Conservation (phyloP, 2,113 vertebrate species). For the Gallinago jamesoni region DNA sequence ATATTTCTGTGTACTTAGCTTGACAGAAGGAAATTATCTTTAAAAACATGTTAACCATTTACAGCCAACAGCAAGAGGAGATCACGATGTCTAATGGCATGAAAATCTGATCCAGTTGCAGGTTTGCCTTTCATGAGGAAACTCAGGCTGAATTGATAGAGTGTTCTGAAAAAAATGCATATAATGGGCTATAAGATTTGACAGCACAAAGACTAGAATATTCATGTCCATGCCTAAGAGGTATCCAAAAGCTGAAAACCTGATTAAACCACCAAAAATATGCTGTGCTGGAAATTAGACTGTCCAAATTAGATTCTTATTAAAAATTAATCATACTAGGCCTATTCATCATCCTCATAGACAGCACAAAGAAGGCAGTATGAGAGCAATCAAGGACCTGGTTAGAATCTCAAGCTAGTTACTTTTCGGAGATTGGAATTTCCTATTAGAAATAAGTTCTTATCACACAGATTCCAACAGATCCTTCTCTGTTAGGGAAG, state of each 20-base stretch:
- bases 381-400: neutral
- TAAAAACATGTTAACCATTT: neutral
- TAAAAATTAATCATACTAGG: constrained; percentile 46
- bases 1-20: neutral
- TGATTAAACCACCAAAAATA: constrained; percentile 57
- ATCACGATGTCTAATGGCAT: neutral
- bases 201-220: constrained; percentile 34
- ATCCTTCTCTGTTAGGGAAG: neutral
- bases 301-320: constrained; percentile 53
- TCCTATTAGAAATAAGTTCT: neutral
- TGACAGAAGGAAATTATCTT: neutral
- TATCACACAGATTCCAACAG: neutral
- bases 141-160: neutral
- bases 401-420: neutral
- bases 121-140: neutral
- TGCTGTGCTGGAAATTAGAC: constrained; percentile 1
- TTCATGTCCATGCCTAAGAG: constrained; percentile 20
- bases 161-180: neutral
- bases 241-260: constrained; percentile 38
- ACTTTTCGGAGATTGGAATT: neutral
- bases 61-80: neutral
- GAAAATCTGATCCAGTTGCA: neutral
- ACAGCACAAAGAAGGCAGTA: neutral
- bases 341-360: constrained; percentile 41
- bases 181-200: neutral